Percentiles rank a stretch among this genome's conserved stretches.
Conservation (phyloP, 1,140 invertebrate species). For the Panagrolaimus sp. region DNA sequence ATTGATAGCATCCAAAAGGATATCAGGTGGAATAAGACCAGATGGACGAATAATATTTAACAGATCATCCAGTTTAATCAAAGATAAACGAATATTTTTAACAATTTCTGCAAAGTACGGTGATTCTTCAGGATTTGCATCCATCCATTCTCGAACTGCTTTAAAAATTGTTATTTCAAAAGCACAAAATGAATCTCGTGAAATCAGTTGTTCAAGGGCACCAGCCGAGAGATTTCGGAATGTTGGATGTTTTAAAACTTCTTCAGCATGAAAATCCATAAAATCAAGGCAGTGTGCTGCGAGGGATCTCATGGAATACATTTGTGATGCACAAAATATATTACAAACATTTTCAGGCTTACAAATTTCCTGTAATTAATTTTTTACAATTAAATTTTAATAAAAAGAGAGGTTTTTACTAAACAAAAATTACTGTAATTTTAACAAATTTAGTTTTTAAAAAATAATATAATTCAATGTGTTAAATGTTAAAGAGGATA, state of each 20-base stretch:
- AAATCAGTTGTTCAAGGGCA: not conserved
- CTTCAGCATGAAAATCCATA: not conserved
- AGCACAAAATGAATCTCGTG: not conserved
- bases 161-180: not conserved
- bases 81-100: not conserved
- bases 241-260: not conserved
- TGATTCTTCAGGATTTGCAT: not conserved
- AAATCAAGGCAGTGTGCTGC: not conserved
- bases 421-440: too few species aligned
- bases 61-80: not conserved
- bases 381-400: too few species aligned
- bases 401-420: too few species aligned
- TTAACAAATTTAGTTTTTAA: too few species aligned
- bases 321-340: not conserved
- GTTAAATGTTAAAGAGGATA: too few species aligned
- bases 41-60: not conserved
- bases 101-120: not conserved
- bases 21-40: not conserved
- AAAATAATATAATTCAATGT: too few species aligned
- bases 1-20: slow-evolving; percentile 78
- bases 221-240: not conserved
- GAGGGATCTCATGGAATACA: not conserved
- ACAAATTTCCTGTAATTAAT: not conserved
- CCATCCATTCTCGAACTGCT: not conserved
- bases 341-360: not conserved